Evolutionary conservation across 2,888 invertebrate genomes (phyloP).

Genomic region (Sminthurinus aureus): DNA sequence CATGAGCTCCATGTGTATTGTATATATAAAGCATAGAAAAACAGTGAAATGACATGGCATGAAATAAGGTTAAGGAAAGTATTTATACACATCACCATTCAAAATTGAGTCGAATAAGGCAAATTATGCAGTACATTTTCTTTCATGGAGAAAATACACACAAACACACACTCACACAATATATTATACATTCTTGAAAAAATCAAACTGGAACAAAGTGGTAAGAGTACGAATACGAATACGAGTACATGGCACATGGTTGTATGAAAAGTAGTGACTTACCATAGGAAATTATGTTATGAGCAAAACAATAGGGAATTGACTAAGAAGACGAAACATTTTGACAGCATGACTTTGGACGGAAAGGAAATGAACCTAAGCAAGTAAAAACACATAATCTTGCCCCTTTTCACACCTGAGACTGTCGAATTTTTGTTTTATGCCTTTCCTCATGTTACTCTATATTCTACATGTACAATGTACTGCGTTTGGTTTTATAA

Average conservation of each 20-base stretch:
- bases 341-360: background rate
- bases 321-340: background rate
- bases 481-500: background rate
- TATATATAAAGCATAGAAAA: background rate
- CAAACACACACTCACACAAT: background rate
- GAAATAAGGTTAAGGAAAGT: background rate
- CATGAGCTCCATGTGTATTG: background rate
- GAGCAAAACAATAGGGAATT: slow-evolving; percentile 20
- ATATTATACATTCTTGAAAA: background rate
- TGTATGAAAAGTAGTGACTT: background rate
- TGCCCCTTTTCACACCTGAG: slow-evolving; percentile 19
- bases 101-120: background rate
- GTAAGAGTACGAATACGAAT: background rate
- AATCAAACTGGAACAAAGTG: background rate
- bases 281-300: slow-evolving; percentile 13
- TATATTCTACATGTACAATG: background rate
- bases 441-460: background rate
- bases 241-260: background rate
- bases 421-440: slow-evolving; percentile 11
- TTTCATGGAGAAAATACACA: background rate
- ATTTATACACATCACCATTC: no score
- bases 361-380: background rate
- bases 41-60: background rate
- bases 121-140: background rate
- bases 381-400: slow-evolving; percentile 13